phyloP scores from a whole-genome alignment of 2,797 vertebrate genomes.

The Gymnocypris eckloni region DNA sequence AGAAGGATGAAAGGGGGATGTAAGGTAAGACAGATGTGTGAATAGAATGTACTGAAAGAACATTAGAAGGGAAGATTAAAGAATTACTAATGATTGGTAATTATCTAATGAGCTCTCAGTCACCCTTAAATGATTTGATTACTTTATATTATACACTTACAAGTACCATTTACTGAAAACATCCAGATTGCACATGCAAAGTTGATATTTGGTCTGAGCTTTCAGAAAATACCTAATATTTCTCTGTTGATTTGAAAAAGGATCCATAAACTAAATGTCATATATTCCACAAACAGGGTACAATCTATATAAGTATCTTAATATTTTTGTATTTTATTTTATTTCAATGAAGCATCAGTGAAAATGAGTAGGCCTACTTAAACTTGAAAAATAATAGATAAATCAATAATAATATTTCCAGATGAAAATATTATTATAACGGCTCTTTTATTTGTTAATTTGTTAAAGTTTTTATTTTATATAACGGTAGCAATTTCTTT shows the following conservation, averaged over 20 bases:
- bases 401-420: neutral
- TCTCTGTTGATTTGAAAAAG: neutral
- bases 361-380: neutral
- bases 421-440: neutral
- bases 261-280: too few species aligned
- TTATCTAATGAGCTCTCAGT: neutral
- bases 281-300: too few species aligned
- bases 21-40: neutral
- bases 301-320: too few species aligned
- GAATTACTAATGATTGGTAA: neutral
- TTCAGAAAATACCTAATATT: neutral
- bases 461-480: neutral
- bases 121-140: constrained; percentile 1
- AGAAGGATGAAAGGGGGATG: constrained; percentile 31
- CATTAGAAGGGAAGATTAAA: neutral
- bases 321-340: neutral
- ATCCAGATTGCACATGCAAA: neutral
- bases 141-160: neutral
- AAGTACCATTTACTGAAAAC: neutral
- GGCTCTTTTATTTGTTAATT: neutral
- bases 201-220: neutral
- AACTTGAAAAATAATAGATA: neutral
- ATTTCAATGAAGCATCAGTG: neutral
- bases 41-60: neutral
- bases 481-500: neutral